Evolutionary conservation across 2,888 invertebrate genomes (phyloP).

Genomic region (Agrotis clavis): DNA sequence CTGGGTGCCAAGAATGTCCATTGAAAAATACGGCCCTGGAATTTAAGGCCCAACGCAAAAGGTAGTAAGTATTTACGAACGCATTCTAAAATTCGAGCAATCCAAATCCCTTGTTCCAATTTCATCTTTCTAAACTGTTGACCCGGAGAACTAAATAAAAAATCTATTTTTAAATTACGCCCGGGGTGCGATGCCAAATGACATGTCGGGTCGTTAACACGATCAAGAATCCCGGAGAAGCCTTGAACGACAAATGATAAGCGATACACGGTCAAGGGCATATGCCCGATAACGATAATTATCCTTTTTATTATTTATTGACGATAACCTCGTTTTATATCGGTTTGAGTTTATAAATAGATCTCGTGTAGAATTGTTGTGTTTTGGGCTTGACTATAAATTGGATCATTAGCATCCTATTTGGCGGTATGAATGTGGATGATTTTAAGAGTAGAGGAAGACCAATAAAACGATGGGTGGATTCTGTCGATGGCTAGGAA

Average conservation of each 20-base stretch:
- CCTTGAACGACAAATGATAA: constrained; percentile 43
- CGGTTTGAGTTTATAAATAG: constrained; percentile 39
- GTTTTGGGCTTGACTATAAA: constrained; percentile 13
- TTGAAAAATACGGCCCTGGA: too few relatives aligned
- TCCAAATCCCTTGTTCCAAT: not conserved
- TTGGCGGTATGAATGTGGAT: not conserved
- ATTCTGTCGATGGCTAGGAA: not conserved
- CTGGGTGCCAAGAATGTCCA: too few relatives aligned
- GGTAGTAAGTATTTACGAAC: too few relatives aligned
- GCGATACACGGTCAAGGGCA: constrained; percentile 41
- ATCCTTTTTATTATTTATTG: constrained; percentile 42
- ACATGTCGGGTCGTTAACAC: constrained; percentile 34
- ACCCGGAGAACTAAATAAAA: constrained; percentile 26
- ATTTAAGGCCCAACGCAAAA: too few relatives aligned
- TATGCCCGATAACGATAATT: constrained; percentile 20
- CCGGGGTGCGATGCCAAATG: constrained; percentile 40
- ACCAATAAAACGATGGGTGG: not conserved
- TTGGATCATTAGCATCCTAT: constrained; percentile 12
- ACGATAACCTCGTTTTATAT: constrained; percentile 41
- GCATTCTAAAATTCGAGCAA: not conserved
- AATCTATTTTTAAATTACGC: constrained; percentile 19
- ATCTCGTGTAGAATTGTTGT: not conserved
- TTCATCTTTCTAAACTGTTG: not conserved
- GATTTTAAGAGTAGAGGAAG: not conserved
- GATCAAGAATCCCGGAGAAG: not conserved